Evolutionary conservation across 2,797 vertebrate genomes (phyloP), one percentile per base, ranked within the genome.

Genomic region (Otolemur crassicaudatus): DNA sequence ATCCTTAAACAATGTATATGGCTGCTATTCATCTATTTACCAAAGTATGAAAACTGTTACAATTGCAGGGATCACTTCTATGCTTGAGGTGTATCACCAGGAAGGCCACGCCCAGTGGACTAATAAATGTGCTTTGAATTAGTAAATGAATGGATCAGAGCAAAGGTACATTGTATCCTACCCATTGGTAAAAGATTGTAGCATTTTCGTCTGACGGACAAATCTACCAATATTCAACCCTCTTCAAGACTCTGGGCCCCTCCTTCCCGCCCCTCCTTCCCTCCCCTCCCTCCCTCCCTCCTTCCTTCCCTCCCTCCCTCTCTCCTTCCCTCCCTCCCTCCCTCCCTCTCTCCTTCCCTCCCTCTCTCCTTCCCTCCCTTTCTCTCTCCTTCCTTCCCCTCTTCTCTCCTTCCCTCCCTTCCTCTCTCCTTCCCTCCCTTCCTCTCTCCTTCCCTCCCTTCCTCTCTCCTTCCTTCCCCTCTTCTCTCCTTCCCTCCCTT

Each of bases 111-210:
- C 61, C 19, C 8, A 85, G 3, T 67, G 63, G 58, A 53, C 77
- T n/a, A 87, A 82, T 63, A 76, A 56, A 90, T 63, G 89, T 17
- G 37, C 89, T 91, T 88, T 93, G 40, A 88, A 89, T 89, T 70
- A 82, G 58, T 20, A 76, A 81, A 69, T 86, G 27, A 76, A 81
- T 61, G 58, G 82, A 40, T 73, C 40, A 46, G 20, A 67, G 13
- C 23, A 70, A 67, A 31, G 4, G 11, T 53, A 86, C 12, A 43
- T 22, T 29, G 7, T 25, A 81, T 7, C 5, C 9, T 87, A 29
- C 25, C 34, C 14, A 72, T 81, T 53, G 31, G 56, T 60, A 53
- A 63, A 6, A 82, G 29, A 92, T 60, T 87, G n/a, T 67, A 84
- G 23, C 87, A 13, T 56, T 87, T 84, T 90, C 53, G 63, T 8